Evolutionary conservation across 2,888 invertebrate species (phyloP).

Genomic region (Holacanthella duospinosa): DNA sequence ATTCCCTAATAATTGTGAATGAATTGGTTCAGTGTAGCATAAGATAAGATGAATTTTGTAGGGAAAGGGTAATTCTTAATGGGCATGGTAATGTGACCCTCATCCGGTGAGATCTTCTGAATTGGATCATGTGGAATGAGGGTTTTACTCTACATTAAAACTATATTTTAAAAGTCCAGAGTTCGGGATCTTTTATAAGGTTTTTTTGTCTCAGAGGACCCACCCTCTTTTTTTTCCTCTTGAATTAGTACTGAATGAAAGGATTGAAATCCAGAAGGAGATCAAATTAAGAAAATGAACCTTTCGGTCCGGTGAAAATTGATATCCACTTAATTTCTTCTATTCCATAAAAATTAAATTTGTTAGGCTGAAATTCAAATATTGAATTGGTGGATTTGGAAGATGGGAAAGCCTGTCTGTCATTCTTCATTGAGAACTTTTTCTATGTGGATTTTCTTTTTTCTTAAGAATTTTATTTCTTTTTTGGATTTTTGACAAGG

Average conservation of each 20-base stretch:
- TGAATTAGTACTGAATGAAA: not conserved
- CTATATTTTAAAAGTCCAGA: not conserved
- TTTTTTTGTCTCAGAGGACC: not conserved
- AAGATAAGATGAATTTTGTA: constrained; percentile 10
- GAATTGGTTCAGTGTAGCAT: constrained; percentile 24
- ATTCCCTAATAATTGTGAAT: constrained; percentile 22
- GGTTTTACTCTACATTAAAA: not conserved
- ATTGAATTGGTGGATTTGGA: no score
- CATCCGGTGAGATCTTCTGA: constrained; percentile 19
- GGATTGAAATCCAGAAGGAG: not conserved
- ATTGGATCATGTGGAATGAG: constrained; percentile 8
- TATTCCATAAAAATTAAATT: no score
- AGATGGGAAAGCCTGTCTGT: no score
- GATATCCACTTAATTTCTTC: constrained; percentile 1
- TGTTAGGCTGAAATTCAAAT: no score
- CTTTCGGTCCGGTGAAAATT: not conserved
- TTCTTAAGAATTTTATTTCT: not conserved
- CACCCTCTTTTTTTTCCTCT: constrained; percentile 1
- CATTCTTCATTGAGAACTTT: no score
- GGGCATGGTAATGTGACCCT: constrained; percentile 21
- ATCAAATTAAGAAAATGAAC: not conserved
- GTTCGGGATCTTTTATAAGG: not conserved
- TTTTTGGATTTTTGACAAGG: no score
- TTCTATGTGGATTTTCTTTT: no score
- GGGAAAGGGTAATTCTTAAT: constrained; percentile 17